These are phyloP conservation scores for Diabrotica undecimpunctata DNA, from an alignment of 1,140 invertebrate genomes.

Conservation along the genomic window DNA sequence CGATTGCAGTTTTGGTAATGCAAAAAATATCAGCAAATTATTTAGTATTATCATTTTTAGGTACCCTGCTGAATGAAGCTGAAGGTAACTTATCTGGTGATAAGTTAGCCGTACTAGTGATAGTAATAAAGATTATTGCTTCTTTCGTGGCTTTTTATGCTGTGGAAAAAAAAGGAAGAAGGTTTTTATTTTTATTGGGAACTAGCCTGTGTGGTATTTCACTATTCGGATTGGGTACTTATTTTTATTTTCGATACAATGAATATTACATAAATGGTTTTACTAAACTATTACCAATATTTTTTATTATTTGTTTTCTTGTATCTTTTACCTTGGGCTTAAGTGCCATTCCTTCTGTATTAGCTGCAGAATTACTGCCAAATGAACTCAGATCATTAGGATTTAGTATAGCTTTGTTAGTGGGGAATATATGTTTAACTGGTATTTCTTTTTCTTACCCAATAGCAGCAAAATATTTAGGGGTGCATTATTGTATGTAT, in stretches of 20 bases:
- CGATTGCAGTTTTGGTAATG: conserved; percentile 65
- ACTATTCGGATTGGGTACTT: conserved; percentile 54
- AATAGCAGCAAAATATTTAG: conserved; percentile 5
- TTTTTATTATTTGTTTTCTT: conserved; percentile 63
- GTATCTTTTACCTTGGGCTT: conserved; percentile 69
- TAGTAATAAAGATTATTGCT: conserved; percentile 65
- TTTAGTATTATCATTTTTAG: conserved; percentile 5
- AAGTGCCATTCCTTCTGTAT: conserved; percentile 80
- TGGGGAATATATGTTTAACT: background rate
- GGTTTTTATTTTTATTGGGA: conserved; percentile 67
- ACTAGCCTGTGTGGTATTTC: conserved; percentile 57
- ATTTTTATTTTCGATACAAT: conserved; percentile 57
- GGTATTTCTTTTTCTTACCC: background rate
- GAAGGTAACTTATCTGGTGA: conserved; percentile 47
- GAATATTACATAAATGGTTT: conserved; percentile 47
- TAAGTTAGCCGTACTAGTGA: conserved; percentile 79
- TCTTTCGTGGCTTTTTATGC: conserved; percentile 64
- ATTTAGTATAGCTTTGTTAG: conserved; percentile 59
- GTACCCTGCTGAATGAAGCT: conserved; percentile 4
- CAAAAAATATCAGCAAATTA: conserved; percentile 75
- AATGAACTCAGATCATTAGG: conserved; percentile 71
- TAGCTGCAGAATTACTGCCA: conserved; percentile 81
- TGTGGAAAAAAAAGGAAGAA: conserved; percentile 66
- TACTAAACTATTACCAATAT: conserved; percentile 62
- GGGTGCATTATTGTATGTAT: conserved; percentile 3